Conservation (phyloP, 1,140 invertebrate genomes). For the Platorchestia sp. region DNA sequence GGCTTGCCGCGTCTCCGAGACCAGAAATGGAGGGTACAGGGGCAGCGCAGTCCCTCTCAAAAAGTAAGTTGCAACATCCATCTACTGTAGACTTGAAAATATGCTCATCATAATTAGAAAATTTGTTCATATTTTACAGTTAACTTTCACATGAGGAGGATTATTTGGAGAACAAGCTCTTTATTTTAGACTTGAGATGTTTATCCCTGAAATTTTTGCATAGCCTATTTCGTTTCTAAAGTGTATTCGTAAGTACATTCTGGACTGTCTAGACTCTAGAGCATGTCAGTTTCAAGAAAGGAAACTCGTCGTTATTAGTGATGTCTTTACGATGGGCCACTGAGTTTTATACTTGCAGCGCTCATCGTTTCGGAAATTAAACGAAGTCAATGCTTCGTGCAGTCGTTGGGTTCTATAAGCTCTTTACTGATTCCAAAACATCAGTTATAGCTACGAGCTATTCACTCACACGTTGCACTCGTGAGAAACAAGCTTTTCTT, state of each 20-base stretch:
- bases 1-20: constrained; percentile 92
- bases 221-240: neutral
- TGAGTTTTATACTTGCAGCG: neutral
- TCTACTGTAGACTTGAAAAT: neutral
- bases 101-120: neutral
- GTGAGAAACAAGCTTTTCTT: neutral
- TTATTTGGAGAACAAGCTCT: neutral
- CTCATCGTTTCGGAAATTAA: neutral
- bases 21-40: constrained; percentile 86
- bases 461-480: neutral
- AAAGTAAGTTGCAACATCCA: constrained; percentile 78
- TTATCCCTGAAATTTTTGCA: neutral
- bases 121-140: neutral
- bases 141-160: neutral
- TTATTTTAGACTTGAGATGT: neutral
- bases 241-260: neutral
- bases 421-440: neutral
- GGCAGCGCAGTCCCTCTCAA: constrained; percentile 95
- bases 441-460: no score
- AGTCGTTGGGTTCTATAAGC: neutral
- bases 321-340: neutral
- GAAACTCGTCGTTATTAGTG: neutral
- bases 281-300: neutral
- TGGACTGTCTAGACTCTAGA: neutral
- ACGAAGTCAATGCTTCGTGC: neutral